Evolutionary conservation across 1,140 invertebrate species (phyloP).

Genomic region (Adoxophyes honmai): DNA sequence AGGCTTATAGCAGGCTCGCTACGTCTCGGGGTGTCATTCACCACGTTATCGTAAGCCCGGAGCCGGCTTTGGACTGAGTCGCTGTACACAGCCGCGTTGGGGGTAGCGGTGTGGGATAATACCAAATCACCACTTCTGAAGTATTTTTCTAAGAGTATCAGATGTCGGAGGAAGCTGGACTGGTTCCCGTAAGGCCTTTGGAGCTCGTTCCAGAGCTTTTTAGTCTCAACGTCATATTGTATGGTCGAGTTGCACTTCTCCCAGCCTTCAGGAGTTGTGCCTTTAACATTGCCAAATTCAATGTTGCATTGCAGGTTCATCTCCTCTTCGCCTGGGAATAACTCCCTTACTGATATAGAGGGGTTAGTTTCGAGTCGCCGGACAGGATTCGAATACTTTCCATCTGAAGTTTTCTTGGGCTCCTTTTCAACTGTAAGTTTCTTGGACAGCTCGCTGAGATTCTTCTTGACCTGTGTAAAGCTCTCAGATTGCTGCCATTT

Average conservation of each 20-base stretch:
- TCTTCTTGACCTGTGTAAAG: conserved; percentile 72
- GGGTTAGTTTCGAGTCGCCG: conserved; percentile 83
- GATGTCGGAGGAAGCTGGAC: conserved; percentile 88
- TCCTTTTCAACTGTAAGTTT: conserved; percentile 57
- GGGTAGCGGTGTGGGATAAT: conserved; percentile 83
- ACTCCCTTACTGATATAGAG: conserved; percentile 86
- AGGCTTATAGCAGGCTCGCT: conserved; percentile 46
- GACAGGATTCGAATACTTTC: conserved; percentile 69
- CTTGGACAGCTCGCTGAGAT: conserved; percentile 69
- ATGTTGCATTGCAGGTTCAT: conserved; percentile 86
- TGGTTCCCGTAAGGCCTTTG: conserved; percentile 91
- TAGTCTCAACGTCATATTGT: conserved; percentile 89
- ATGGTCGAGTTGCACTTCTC: conserved; percentile 87
- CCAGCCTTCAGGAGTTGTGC: conserved; percentile 87
- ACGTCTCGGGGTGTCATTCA: conserved; percentile 44
- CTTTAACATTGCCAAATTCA: conserved; percentile 82
- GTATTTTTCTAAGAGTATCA: conserved; percentile 89
- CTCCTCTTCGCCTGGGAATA: conserved; percentile 88
- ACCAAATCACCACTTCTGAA: conserved; percentile 86
- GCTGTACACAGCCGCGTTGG: conserved; percentile 86
- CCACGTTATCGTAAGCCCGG: conserved; percentile 83
- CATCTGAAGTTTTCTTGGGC: conserved; percentile 51
- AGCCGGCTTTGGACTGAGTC: conserved; percentile 88
- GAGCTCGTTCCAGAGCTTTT: conserved; percentile 86
- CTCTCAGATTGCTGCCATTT: conserved; percentile 75